Base-by-base conservation (phyloP, 2,888 invertebrate species). In the Dioctria rufipes region DNA sequence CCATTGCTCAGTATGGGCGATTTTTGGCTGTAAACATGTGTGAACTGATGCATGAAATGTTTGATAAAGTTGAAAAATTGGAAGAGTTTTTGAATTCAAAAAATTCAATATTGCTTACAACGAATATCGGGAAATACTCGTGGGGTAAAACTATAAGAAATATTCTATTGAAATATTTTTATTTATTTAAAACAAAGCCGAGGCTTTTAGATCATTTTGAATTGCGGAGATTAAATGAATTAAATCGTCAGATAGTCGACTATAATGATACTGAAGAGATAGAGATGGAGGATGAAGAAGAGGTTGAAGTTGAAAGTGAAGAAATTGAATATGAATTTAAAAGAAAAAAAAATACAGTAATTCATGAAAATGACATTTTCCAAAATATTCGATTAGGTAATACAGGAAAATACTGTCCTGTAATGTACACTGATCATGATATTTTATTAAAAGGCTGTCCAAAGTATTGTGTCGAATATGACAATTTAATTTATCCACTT, bases 381-480 rank as follows among this genome's bases (percentile, higher is more conserved):
- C 9, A 77, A 77, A 46, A 77, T 11, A n/a, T 77, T 5, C 43
- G 63, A 37, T 37, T 69, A 40, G 92, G 93, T n/a, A 92, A 92
- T 85, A 92, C 91, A 2, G 89, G 88, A 82, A 84, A 89, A 83
- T 93, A 91, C 84, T 94, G 94, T 85, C 93, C 94, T 0, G 90
- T 93, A 49, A 89, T 92, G n/a, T 91, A 90, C 84, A 87, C 88
- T 80, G 88, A 91, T 60, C 85, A 91, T 83, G 88, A 90, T 61
- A 88, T 92, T 8, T 85, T 93, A 37, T 92, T 93, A 91, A 90
- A 90, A 87, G 93, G 93, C n/a, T 92, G 91, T 86, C 87, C 90
- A 63, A 90, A 92, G 80, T 54, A 54, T 84, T 86, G 89, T 37
- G 88, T 90, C 0, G 90, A 90, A 84, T 91, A 90, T 84, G 87